Evolutionary conservation across 2,888 invertebrate genomes (phyloP), one percentile per base, ranked within the genome.

Genomic region (Pammene fasciana): DNA sequence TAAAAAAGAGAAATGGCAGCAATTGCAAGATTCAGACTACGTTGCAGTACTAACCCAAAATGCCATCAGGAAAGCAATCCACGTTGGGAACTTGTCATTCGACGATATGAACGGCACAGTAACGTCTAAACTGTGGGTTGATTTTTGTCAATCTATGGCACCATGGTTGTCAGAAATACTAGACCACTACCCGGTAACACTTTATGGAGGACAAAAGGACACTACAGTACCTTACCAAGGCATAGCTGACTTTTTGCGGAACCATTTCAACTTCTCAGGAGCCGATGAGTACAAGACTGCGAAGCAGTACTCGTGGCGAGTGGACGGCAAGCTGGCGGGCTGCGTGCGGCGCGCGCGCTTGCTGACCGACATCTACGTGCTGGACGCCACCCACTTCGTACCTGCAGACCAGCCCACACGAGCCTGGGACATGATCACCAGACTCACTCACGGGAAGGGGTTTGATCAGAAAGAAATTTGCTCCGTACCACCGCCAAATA

Each of bases 191-290:
- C 83, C 87, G 81, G 94, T 96, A 36, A 87, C 97, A 71, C 93
- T 96, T 71, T 97, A 97, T 83, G 96, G 94, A 79, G 97, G 97
- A 0, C 97, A 97, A 81, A 82, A 97, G 74, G 97, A 97, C 83
- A 94, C 97, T 14, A 96, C 97, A 72, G 95, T 96, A 0, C 96
- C 96, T 0, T 96, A 96, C 83, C 96, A 96, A 0, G 81, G 96
- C 62, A 96, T 96, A 0, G 94, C 95, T 72, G 95, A 94, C 78
- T 96, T 95, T 82, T 83, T 97, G 50, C 87, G 93, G 71, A 89
- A 93, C 34, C 83, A 54, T 54, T 54, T 96, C 3, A 85, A 94
- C 55, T 96, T 96, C 90, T 86, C 82, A 5, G 93, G 88, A 0
- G 86, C 94, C 0, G 89, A 86, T 5, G 84, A 89, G n/a, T 96